Conservation (phyloP, 2,797 vertebrate species). For the Hephaestus fuliginosus region DNA sequence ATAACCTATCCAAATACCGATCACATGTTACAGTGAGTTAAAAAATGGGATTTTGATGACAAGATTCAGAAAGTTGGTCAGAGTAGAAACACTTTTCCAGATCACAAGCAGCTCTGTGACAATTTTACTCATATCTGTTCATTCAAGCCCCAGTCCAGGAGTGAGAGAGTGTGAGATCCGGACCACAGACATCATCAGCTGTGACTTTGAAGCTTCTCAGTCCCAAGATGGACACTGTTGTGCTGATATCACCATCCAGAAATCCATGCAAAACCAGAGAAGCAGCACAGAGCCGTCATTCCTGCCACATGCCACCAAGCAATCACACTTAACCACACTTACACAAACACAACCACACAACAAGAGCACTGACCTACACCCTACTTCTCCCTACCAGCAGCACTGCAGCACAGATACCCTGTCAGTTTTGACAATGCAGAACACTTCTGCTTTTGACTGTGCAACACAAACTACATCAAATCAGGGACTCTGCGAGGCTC, state of each 20-base stretch:
- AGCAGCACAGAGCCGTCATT: constrained; percentile 45
- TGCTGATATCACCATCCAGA: constrained; percentile 6
- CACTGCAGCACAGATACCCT: constrained; percentile 43
- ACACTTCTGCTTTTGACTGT: constrained; percentile 35
- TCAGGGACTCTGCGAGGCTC: constrained; percentile 48
- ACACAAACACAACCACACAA: constrained; percentile 44
- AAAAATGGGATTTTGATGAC: not conserved
- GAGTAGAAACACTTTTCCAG: not conserved
- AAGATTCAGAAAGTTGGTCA: not conserved
- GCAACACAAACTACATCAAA: constrained; percentile 17
- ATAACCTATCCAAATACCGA: not conserved
- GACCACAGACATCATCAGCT: constrained; percentile 80
- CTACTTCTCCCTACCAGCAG: constrained; percentile 41
- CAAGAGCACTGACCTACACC: constrained; percentile 46
- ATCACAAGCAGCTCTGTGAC: constrained; percentile 8
- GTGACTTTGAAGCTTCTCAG: constrained; percentile 65
- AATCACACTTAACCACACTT: constrained; percentile 27
- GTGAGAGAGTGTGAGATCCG: constrained; percentile 78
- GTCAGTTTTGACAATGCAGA: constrained; percentile 18
- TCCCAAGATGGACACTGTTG: constrained; percentile 55
- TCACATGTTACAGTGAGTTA: not conserved
- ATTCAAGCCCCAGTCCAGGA: constrained; percentile 74
- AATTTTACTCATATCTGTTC: constrained; percentile 40
- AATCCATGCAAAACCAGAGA: constrained; percentile 43
- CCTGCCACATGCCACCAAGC: constrained; percentile 34